phyloP scores from a whole-genome alignment of 1,140 invertebrate species.

The Yoshiicerus persimilis region DNA sequence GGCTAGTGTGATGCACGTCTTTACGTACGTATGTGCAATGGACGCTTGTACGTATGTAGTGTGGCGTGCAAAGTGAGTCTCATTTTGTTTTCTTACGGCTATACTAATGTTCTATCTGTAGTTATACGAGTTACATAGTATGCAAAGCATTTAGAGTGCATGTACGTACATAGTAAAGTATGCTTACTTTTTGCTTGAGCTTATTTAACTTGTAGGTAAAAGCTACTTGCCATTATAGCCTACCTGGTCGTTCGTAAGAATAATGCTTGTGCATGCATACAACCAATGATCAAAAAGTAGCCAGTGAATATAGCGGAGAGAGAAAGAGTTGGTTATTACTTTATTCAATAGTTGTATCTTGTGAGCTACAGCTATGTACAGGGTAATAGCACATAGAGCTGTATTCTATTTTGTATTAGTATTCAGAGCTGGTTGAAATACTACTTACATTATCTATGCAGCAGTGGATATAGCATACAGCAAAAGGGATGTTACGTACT shows the following conservation, averaged over 20 bases:
- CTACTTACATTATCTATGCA: neutral
- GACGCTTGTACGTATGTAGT: neutral
- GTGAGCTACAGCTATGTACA: no score
- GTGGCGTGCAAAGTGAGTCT: neutral
- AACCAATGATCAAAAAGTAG: conserved; percentile 3
- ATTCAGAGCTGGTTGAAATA: neutral
- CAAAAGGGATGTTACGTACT: neutral
- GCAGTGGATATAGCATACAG: neutral
- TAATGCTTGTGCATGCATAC: neutral
- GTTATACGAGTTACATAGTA: neutral
- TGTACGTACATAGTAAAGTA: neutral
- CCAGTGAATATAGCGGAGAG: neutral
- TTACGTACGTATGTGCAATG: neutral
- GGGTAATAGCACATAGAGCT: neutral
- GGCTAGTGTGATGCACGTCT: no score
- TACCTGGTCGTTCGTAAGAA: neutral
- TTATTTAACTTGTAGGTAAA: neutral
- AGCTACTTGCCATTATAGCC: neutral
- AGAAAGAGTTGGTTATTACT: neutral
- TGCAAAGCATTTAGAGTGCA: neutral
- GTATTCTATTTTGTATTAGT: no score
- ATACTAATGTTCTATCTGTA: neutral
- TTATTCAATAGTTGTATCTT: no score
- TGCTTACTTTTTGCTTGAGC: neutral
- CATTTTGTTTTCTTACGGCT: neutral